Percentiles rank a stretch among this genome's conserved stretches.
phyloP scores from a whole-genome alignment of 2,888 invertebrate genomes.

The Gerris lacustris region DNA sequence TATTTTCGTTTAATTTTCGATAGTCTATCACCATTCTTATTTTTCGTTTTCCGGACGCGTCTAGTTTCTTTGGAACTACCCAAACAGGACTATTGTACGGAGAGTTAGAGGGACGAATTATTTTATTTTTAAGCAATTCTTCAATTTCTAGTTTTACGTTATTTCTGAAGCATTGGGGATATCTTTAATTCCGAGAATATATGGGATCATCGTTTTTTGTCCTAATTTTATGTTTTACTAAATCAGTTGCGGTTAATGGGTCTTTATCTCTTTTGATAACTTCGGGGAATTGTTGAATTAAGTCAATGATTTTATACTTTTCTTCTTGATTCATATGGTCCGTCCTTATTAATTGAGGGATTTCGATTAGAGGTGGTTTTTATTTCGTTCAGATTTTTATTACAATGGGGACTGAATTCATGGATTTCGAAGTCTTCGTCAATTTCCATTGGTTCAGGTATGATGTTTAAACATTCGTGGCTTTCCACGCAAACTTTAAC shows the following conservation, averaged over 20 bases:
- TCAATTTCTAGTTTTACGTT: conserved; percentile 17
- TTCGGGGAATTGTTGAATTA: conserved; percentile 14
- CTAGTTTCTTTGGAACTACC: conserved; percentile 20
- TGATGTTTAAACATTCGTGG: conserved; percentile 5
- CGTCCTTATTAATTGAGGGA: conserved; percentile 9
- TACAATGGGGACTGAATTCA: neutral
- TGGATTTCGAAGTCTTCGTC: conserved; percentile 8
- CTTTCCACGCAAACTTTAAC: neutral
- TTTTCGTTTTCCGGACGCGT: conserved; percentile 16
- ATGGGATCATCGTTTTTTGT: conserved; percentile 19
- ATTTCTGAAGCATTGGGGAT: conserved; percentile 16
- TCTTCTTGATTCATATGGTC: conserved; percentile 18
- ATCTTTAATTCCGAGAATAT: conserved; percentile 19
- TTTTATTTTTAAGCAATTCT: conserved; percentile 18
- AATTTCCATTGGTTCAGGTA: conserved; percentile 7
- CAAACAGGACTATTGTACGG: conserved; percentile 18
- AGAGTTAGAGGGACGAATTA: conserved; percentile 17
- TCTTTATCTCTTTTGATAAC: conserved; percentile 20
- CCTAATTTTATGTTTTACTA: conserved; percentile 20
- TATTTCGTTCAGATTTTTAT: conserved; percentile 10
- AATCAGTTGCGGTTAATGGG: conserved; percentile 11
- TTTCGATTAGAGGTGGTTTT: neutral
- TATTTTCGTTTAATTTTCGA: conserved; percentile 16
- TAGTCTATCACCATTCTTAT: conserved; percentile 16
- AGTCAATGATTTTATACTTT: conserved; percentile 4